phyloP scores from a whole-genome alignment of 1,140 invertebrate species.

The Drosophila persimilis region DNA sequence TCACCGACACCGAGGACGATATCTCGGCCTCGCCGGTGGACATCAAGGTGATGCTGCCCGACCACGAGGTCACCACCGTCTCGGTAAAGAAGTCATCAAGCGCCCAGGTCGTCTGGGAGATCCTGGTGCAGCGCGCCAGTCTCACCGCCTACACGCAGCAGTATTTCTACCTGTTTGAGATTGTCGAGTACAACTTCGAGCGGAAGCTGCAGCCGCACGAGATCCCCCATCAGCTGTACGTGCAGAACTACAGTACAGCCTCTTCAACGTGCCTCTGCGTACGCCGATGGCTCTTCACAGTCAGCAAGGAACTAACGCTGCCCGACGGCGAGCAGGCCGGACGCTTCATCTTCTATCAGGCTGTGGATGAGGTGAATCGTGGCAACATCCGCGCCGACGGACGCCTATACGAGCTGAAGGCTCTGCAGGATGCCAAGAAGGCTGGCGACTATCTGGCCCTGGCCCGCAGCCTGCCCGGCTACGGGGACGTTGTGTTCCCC shows the following conservation, averaged over 20 bases:
- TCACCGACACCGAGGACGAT: conserved; percentile 96
- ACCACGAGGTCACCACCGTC: conserved; percentile 95
- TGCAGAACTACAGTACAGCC: conserved; percentile 99
- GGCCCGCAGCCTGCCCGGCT: conserved; percentile 93
- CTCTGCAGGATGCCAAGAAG: conserved; percentile 94
- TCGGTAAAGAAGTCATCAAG: conserved; percentile 95
- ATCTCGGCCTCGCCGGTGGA: conserved; percentile 94
- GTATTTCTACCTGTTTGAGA: conserved; percentile 99
- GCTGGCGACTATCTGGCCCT: conserved; percentile 95
- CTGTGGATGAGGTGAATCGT: conserved; percentile 97
- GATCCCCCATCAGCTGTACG: conserved; percentile 98
- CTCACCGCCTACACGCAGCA: conserved; percentile 91
- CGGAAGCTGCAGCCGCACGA: conserved; percentile 96
- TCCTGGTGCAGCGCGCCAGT: conserved; percentile 93
- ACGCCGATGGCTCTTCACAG: conserved; percentile 96
- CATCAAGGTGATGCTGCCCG: conserved; percentile 93
- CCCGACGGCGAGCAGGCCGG: conserved; percentile 86
- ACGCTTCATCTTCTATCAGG: conserved; percentile 92
- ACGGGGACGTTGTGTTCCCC: conserved; percentile 96
- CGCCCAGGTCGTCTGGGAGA: conserved; percentile 95
- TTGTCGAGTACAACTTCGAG: conserved; percentile 98
- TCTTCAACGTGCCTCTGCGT: conserved; percentile 97
- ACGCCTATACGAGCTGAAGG: conserved; percentile 96
- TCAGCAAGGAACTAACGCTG: conserved; percentile 88
- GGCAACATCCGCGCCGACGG: conserved; percentile 95